phyloP scores from a whole-genome alignment of 2,888 invertebrate genomes.

The Falcaria lacertinaria region DNA sequence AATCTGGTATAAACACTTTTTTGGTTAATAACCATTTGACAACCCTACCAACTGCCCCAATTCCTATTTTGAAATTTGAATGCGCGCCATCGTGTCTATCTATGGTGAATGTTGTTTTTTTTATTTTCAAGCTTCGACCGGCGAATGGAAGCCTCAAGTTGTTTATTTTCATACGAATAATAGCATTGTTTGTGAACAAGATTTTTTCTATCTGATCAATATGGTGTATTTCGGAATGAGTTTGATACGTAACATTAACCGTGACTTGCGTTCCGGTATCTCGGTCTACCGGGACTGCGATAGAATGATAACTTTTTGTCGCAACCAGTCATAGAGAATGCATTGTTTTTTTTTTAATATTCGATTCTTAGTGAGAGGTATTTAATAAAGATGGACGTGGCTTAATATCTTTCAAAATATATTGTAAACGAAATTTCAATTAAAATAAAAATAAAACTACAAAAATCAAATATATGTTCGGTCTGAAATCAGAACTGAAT shows the following conservation, averaged over 20 bases:
- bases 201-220: constrained; percentile 62
- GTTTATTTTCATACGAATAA: constrained; percentile 67
- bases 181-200: constrained; percentile 74
- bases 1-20: too few relatives aligned
- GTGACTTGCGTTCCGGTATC: constrained; percentile 51
- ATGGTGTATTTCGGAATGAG: constrained; percentile 51
- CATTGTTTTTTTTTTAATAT: constrained; percentile 6
- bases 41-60: constrained; percentile 51
- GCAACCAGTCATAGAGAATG: constrained; percentile 6
- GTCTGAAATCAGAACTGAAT: too few relatives aligned
- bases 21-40: constrained; percentile 12
- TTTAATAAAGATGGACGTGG: too few relatives aligned
- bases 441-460: too few relatives aligned
- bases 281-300: constrained; percentile 22
- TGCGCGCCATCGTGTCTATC: constrained; percentile 51
- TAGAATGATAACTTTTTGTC: constrained; percentile 19
- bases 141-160: constrained; percentile 47
- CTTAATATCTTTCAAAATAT: too few relatives aligned
- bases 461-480: too few relatives aligned
- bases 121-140: constrained; percentile 48
- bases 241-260: constrained; percentile 43
- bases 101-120: constrained; percentile 46
- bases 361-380: background rate
- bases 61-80: constrained; percentile 52
- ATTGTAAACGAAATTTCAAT: too few relatives aligned